These are phyloP conservation scores for Psilopsiagon aurifrons DNA, from an alignment of 2,113 vertebrate genomes.

Conservation along the genomic window DNA sequence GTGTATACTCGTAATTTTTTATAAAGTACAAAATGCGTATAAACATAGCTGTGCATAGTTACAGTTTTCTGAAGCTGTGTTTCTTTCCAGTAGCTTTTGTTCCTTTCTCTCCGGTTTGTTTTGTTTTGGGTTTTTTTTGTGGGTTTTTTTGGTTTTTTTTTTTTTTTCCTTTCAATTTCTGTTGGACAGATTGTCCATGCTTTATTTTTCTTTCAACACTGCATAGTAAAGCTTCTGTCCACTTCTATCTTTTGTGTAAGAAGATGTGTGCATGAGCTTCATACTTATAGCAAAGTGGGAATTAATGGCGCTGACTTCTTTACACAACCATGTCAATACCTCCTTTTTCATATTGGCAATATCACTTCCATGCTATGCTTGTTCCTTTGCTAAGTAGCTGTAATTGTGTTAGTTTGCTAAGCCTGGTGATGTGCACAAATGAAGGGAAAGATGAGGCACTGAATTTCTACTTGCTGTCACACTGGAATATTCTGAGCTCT, in stretches of 20 bases:
- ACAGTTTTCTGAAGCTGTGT: background rate
- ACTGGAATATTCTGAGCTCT: background rate
- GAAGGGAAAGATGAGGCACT: background rate
- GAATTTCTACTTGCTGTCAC: slow-evolving; percentile 5
- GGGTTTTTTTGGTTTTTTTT: background rate
- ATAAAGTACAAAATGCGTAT: background rate
- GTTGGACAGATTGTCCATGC: background rate
- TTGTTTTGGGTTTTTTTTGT: too few species aligned
- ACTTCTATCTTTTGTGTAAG: background rate
- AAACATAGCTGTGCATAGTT: background rate
- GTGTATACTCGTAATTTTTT: slow-evolving; percentile 14
- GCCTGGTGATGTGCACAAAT: background rate
- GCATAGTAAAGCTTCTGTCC: background rate
- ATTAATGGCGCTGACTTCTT: background rate
- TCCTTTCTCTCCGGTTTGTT: background rate
- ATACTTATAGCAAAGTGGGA: background rate
- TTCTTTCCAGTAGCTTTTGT: background rate
- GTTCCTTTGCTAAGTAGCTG: background rate
- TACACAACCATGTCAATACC: background rate
- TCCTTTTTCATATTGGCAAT: background rate
- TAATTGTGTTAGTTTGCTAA: background rate
- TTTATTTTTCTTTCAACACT: background rate
- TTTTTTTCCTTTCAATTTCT: background rate
- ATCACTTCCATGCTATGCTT: background rate
- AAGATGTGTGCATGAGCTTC: background rate